Evolutionary conservation across 2,113 vertebrate species (phyloP).

Genomic region (Alligator mississippiensis): DNA sequence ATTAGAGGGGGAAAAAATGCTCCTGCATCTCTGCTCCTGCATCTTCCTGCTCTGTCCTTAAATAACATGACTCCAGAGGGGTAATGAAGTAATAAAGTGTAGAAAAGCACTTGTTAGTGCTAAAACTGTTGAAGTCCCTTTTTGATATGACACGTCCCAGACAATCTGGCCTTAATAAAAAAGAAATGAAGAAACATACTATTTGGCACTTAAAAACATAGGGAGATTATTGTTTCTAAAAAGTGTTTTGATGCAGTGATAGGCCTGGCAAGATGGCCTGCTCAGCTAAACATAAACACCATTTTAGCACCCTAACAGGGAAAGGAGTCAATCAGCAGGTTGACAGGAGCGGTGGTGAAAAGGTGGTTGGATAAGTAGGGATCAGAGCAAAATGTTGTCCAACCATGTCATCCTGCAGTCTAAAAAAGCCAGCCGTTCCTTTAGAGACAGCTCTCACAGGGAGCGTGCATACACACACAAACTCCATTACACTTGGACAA

Average conservation of each 20-base stretch:
- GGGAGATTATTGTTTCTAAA: not conserved
- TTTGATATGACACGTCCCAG: conserved; percentile 24
- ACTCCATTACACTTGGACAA: not conserved
- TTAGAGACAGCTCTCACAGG: not conserved
- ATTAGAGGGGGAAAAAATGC: not conserved
- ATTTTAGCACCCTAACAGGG: not conserved
- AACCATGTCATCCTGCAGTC: not conserved
- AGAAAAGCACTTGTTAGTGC: not conserved
- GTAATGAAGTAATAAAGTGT: not conserved
- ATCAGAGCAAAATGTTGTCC: not conserved
- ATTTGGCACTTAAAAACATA: not conserved
- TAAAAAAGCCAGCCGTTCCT: not conserved
- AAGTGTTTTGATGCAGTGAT: conserved; percentile 1
- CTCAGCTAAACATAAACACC: not conserved
- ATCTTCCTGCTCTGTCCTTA: not conserved
- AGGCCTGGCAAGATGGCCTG: not conserved
- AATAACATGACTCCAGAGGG: not conserved
- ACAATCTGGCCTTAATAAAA: not conserved
- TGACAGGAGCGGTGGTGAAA: not conserved
- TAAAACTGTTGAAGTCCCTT: not conserved
- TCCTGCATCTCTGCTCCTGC: not conserved
- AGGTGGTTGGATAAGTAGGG: not conserved
- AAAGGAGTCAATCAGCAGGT: not conserved
- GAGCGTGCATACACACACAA: not conserved
- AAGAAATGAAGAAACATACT: not conserved